Conservation (phyloP, 37 sponge, comb jelly and placozoan species). For the Chondrilla cf. caribensis region DNA sequence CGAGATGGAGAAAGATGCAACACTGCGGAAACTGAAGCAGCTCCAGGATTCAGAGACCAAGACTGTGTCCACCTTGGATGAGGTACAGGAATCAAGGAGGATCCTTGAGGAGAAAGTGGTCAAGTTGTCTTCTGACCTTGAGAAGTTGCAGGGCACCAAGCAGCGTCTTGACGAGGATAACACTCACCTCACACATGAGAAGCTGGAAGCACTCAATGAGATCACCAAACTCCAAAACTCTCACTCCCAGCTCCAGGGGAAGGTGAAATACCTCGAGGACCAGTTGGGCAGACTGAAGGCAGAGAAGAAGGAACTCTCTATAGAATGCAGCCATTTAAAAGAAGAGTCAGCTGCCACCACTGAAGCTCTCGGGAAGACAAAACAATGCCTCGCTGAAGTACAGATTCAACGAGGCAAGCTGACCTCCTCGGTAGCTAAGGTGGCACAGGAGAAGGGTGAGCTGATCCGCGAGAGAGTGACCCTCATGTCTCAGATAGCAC, state of each 20-base stretch:
- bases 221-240: slow-evolving; percentile 25
- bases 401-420: slow-evolving; percentile 61
- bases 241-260: slow-evolving; percentile 22
- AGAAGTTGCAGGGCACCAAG: slow-evolving; percentile 32
- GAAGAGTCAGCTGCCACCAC: slow-evolving; percentile 30
- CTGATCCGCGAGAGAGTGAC: slow-evolving; percentile 43
- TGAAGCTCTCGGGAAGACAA: slow-evolving; percentile 47
- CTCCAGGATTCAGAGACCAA: slow-evolving; percentile 21
- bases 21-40: slow-evolving; percentile 12
- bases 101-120: slow-evolving; percentile 42
- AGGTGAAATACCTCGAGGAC: slow-evolving; percentile 39
- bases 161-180: slow-evolving; percentile 41
- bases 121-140: slow-evolving; percentile 26
- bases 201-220: slow-evolving; percentile 34
- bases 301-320: background rate
- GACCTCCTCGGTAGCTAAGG: slow-evolving; percentile 37
- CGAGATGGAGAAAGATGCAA: slow-evolving; percentile 49
- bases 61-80: slow-evolving; percentile 28
- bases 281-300: slow-evolving; percentile 7
- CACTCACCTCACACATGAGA: slow-evolving; percentile 1
- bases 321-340: slow-evolving; percentile 27
- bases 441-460: slow-evolving; percentile 68
- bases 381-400: slow-evolving; percentile 47
- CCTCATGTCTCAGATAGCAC: slow-evolving; percentile 25
- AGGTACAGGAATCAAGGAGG: slow-evolving; percentile 24